phyloP scores from a whole-genome alignment of 2,888 invertebrate genomes.

The Nomada goodeniana region DNA sequence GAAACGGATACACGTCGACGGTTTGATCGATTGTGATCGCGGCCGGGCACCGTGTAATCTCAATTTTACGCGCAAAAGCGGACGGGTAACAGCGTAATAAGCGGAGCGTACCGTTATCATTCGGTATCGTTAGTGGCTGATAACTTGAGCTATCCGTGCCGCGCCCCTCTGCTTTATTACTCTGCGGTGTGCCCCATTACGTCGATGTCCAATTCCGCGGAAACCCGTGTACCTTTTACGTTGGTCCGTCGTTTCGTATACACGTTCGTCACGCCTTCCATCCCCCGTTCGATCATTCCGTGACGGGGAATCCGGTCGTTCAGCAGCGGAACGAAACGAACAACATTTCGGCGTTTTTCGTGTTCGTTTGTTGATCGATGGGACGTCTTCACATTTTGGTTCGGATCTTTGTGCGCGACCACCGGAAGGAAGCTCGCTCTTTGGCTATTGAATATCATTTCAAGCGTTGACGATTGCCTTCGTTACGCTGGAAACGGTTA shows the following conservation, averaged over 20 bases:
- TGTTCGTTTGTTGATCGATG: background rate
- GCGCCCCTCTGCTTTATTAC: conserved; percentile 37
- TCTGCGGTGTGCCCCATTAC: conserved; percentile 3
- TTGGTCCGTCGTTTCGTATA: conserved; percentile 49
- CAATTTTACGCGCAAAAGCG: conserved; percentile 45
- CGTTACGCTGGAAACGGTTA: background rate
- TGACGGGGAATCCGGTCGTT: conserved; percentile 1
- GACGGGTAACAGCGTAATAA: conserved; percentile 44
- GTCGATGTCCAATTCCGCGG: conserved; percentile 54
- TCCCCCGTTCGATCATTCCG: background rate
- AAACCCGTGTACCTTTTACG: conserved; percentile 42
- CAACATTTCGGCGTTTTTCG: background rate
- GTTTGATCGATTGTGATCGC: conserved; percentile 35
- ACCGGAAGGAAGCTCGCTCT: background rate
- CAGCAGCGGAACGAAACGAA: conserved; percentile 31
- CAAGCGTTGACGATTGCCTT: background rate
- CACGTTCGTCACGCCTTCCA: conserved; percentile 37
- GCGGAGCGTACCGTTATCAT: conserved; percentile 43
- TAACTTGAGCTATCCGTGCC: conserved; percentile 40
- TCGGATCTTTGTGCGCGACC: background rate
- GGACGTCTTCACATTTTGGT: background rate
- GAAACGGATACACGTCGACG: conserved; percentile 18
- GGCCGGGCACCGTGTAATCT: conserved; percentile 39
- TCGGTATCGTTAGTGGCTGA: conserved; percentile 39
- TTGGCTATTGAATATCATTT: background rate